These are phyloP conservation scores for Sesia bembeciformis DNA, from an alignment of 2,888 invertebrate genomes.

Conservation along the genomic window DNA sequence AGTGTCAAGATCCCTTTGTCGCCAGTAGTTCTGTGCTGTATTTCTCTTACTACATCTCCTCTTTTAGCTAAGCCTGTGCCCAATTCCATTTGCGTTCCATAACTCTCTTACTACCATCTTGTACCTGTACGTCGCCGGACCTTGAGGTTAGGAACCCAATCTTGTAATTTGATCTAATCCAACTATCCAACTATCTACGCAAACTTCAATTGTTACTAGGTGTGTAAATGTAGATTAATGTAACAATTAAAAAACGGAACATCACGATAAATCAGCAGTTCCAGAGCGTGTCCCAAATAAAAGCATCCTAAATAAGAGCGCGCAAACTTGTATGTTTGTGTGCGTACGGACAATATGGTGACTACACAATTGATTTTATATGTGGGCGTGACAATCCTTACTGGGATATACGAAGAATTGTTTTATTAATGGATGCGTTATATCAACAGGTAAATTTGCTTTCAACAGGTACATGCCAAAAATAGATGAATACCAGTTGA, in stretches of 20 bases:
- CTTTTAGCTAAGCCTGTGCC: no score
- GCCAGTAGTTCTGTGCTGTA: no score
- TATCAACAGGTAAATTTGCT: no score
- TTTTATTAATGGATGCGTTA: slow-evolving; percentile 15
- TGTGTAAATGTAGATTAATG: not conserved
- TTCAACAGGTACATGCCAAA: no score
- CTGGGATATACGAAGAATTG: slow-evolving; percentile 9
- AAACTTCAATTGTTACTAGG: not conserved
- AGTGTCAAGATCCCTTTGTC: no score
- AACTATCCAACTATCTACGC: not conserved
- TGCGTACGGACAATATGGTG: slow-evolving; percentile 2
- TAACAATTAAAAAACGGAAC: not conserved
- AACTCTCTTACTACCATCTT: no score
- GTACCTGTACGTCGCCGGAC: not conserved
- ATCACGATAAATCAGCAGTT: slow-evolving; percentile 8
- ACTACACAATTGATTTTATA: slow-evolving; percentile 32
- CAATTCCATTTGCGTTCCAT: no score
- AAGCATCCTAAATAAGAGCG: slow-evolving; percentile 10
- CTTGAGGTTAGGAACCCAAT: not conserved
- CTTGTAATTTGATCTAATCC: not conserved
- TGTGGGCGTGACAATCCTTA: slow-evolving; percentile 27
- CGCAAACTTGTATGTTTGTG: slow-evolving; percentile 4
- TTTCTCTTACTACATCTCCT: no score
- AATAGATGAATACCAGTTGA: no score
- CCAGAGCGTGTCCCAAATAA: slow-evolving; percentile 12